Evolutionary conservation across 2,888 invertebrate genomes (phyloP).

Genomic region (Sinhomidia bicolor): DNA sequence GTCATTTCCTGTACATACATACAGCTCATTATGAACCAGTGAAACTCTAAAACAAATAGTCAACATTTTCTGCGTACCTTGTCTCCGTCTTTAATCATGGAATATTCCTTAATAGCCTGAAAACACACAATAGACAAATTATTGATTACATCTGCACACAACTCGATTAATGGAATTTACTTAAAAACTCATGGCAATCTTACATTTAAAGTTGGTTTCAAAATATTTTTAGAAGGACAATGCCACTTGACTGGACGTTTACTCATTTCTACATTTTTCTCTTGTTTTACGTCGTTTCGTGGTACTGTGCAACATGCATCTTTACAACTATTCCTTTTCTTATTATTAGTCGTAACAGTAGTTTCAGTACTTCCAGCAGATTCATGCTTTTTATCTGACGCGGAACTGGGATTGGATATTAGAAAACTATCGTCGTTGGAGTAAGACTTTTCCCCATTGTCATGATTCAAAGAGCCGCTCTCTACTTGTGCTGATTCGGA

Average conservation of each 20-base stretch:
- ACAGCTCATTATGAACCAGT: no score
- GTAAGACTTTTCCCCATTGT: conserved; percentile 38
- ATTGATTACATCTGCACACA: not conserved
- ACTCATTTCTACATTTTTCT: not conserved
- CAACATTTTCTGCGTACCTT: conserved; percentile 57
- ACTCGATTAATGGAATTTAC: not conserved
- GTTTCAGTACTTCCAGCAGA: conserved; percentile 12
- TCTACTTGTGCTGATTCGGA: conserved; percentile 7
- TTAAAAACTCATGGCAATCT: conserved; percentile 84
- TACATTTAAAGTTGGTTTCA: conserved; percentile 91
- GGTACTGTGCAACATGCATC: conserved; percentile 26
- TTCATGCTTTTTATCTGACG: conserved; percentile 14
- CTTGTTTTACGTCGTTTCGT: not conserved
- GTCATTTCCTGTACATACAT: no score
- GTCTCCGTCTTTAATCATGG: conserved; percentile 92
- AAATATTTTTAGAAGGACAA: conserved; percentile 89
- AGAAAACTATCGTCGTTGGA: conserved; percentile 59
- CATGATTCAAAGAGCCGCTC: not conserved
- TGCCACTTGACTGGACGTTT: conserved; percentile 84
- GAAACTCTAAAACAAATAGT: not conserved
- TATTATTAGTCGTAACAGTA: not conserved
- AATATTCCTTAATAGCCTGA: conserved; percentile 90
- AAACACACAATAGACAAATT: conserved; percentile 64
- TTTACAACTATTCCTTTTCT: conserved; percentile 37
- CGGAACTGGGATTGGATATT: conserved; percentile 22